These are phyloP conservation scores for cat (Felis catus) DNA, from an alignment of 2,113 vertebrate species.

Conservation along the genomic window F.catus_Fca126_mat1.0 CM031411.1:46952001-46952500, in stretches of 20 bases:
- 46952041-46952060: neutral
- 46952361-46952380: slow-evolving; percentile 22
- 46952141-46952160: slow-evolving; percentile 21
- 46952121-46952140: slow-evolving; percentile 29
- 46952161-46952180: slow-evolving; percentile 33
- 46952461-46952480: slow-evolving; percentile 23
- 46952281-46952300: slow-evolving; percentile 23
- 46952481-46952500: neutral
- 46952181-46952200: neutral
- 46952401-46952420: neutral
- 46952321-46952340: slow-evolving; percentile 31
- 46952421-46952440: slow-evolving; percentile 25
- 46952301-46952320: neutral
- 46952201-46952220: slow-evolving; percentile 4
- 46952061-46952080: slow-evolving; percentile 8
- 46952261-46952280: slow-evolving; percentile 27
- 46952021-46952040: slow-evolving; percentile 26
- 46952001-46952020: slow-evolving; percentile 1
- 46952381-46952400: slow-evolving; percentile 13
- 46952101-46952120: neutral
- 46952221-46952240: neutral
- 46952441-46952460: slow-evolving; percentile 11
- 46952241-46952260: neutral
- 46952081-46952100: neutral
- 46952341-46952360: slow-evolving; percentile 11